Percentiles rank a stretch among this genome's conserved stretches.
phyloP scores from a whole-genome alignment of 2,797 vertebrate genomes.

The Hippopotamyrus pictus region DNA sequence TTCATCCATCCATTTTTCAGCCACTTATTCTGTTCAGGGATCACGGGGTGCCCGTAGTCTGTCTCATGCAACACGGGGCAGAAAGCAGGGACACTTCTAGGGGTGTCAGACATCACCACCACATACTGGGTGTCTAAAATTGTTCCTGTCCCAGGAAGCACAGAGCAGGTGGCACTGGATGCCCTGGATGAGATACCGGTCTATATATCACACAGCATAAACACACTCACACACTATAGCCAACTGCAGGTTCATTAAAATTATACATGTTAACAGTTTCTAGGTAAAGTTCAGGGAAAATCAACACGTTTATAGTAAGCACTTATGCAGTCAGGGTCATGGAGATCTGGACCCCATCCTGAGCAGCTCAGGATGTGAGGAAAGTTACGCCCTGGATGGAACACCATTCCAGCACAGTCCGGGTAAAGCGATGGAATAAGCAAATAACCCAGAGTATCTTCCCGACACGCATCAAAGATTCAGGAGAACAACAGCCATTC shows the following conservation, averaged over 20 bases:
- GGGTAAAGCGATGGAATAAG: not conserved
- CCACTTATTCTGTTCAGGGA: not conserved
- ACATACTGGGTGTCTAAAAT: not conserved
- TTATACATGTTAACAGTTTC: not conserved
- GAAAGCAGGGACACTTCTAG: not conserved
- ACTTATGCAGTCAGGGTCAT: not conserved
- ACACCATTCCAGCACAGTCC: not conserved
- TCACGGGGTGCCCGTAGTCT: not conserved
- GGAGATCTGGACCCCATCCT: not conserved
- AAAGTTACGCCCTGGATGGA: not conserved
- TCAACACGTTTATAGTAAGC: not conserved
- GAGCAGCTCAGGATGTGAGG: not conserved
- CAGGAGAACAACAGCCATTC: not conserved
- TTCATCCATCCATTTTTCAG: not conserved
- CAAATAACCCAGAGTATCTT: not conserved
- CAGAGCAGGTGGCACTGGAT: not conserved
- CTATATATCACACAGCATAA: not conserved
- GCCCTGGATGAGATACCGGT: not conserved
- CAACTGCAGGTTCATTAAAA: not conserved
- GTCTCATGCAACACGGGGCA: not conserved
- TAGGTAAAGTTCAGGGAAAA: not conserved
- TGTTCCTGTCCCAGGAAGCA: not conserved
- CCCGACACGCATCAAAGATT: not conserved
- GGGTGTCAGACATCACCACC: not conserved
- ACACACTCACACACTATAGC: not conserved